Evolutionary conservation across 2,113 vertebrate genomes (phyloP).

Genomic region (Varanus salvator): DNA sequence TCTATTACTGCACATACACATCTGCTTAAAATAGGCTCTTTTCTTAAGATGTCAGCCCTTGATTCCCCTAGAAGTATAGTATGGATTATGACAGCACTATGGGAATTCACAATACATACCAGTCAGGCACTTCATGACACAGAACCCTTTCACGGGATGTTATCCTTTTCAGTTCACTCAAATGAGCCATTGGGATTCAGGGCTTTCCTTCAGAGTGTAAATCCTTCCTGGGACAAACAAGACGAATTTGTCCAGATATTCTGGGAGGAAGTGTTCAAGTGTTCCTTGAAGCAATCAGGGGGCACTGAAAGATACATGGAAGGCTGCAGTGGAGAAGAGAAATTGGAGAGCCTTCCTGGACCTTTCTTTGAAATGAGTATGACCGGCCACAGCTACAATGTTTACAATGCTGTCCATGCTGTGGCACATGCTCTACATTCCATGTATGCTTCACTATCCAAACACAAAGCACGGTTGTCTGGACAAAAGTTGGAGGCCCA

Average conservation of each 20-base stretch:
- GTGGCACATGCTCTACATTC: not conserved
- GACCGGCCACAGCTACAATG: slow-evolving; percentile 4
- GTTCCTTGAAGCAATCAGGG: not conserved
- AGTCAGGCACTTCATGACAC: too few relatives aligned
- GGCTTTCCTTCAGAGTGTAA: not conserved
- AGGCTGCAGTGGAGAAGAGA: not conserved
- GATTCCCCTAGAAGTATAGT: not conserved
- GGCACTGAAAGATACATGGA: too few relatives aligned
- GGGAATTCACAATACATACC: too few relatives aligned
- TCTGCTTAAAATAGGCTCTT: too few relatives aligned
- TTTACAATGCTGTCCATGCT: slow-evolving; percentile 9
- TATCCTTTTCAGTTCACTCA: not conserved
- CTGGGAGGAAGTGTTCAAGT: slow-evolving; percentile 10
- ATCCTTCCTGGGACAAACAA: not conserved
- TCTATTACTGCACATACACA: too few relatives aligned
- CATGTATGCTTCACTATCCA: not conserved
- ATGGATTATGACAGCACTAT: not conserved
- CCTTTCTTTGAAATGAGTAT: slow-evolving; percentile 11
- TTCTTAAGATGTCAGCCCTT: too few relatives aligned
- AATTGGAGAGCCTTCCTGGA: not conserved
- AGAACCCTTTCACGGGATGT: not conserved
- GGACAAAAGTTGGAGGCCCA: too few relatives aligned
- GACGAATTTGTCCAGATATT: not conserved
- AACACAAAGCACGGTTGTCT: not conserved
- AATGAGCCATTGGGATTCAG: not conserved